phyloP scores from a whole-genome alignment of 2,113 vertebrate genomes.

The Tenebrosternarchus preto region DNA sequence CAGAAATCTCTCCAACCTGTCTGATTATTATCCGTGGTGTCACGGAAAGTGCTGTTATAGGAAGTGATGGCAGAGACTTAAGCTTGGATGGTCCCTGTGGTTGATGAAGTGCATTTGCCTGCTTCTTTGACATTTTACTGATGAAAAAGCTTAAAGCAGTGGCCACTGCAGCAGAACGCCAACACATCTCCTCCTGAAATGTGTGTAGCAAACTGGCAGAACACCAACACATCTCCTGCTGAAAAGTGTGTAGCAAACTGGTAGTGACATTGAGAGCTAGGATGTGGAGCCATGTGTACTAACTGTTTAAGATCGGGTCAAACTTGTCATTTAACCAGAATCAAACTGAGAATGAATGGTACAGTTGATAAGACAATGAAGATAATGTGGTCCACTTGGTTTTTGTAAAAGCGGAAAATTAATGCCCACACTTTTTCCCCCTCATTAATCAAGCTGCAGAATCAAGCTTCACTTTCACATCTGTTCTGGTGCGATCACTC shows the following conservation, averaged over 20 bases:
- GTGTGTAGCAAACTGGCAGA: constrained; percentile 7
- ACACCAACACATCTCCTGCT: neutral
- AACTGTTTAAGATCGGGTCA: no score
- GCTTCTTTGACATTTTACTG: constrained; percentile 34
- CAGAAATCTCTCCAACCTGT: constrained; percentile 34
- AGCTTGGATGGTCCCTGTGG: neutral
- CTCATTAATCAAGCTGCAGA: no score
- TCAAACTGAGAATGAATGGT: no score
- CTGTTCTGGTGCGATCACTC: neutral
- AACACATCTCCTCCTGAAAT: neutral
- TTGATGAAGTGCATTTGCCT: constrained; percentile 30
- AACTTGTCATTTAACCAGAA: no score
- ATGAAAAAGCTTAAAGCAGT: constrained; percentile 23
- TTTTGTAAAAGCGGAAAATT: no score
- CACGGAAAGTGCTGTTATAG: constrained; percentile 34
- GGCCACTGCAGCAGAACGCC: constrained; percentile 11
- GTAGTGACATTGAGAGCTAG: neutral
- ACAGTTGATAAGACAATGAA: no score
- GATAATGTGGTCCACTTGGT: no score
- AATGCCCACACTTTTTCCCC: no score
- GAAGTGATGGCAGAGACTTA: constrained; percentile 19
- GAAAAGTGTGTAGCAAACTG: neutral
- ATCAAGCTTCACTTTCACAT: neutral
- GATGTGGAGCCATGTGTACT: neutral
- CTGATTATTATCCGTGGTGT: constrained; percentile 41